Evolutionary conservation across 2,797 vertebrate species (phyloP).

Genomic region (Falco biarmicus): DNA sequence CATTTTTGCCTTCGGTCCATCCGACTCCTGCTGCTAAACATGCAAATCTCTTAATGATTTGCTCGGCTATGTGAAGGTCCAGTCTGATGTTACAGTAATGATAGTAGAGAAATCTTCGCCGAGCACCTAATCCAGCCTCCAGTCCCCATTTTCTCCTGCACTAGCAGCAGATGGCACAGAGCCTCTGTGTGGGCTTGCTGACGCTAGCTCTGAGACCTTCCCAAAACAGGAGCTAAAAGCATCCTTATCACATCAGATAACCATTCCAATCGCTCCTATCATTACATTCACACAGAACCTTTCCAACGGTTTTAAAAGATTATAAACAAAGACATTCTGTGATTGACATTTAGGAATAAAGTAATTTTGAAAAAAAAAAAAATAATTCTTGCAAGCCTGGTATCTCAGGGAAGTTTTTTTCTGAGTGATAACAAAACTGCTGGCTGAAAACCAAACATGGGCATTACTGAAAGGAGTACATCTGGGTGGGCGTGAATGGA

Average conservation of each 20-base stretch:
- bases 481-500: background rate
- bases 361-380: background rate
- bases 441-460: background rate
- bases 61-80: background rate
- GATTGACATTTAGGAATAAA: background rate
- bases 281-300: background rate
- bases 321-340: background rate
- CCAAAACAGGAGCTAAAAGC: conserved; percentile 25
- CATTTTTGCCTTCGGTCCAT: background rate
- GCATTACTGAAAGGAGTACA: background rate
- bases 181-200: conserved; percentile 45
- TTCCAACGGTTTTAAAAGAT: background rate
- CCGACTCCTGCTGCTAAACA: background rate
- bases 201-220: background rate
- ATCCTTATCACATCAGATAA: background rate
- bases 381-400: background rate
- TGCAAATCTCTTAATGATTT: background rate
- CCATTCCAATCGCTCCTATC: background rate
- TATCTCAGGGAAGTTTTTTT: background rate
- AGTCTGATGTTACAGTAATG: background rate
- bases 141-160: background rate
- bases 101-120: background rate
- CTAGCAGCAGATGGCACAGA: conserved; percentile 54
- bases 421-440: background rate
- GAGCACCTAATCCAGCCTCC: background rate